phyloP scores from a whole-genome alignment of 1,140 invertebrate genomes.

The Caerostris extrusa region DNA sequence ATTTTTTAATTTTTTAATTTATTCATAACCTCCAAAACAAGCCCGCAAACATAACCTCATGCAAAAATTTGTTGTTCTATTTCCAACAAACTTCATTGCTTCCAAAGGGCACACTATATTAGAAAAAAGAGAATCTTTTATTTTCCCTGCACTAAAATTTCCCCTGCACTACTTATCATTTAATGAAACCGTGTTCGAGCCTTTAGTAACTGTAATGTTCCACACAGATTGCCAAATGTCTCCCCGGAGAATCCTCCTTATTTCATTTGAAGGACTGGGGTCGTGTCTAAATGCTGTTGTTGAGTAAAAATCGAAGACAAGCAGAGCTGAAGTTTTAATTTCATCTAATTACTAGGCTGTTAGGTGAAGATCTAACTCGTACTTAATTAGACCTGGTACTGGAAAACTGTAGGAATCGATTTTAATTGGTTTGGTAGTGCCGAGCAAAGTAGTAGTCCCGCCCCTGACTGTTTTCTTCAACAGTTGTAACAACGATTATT shows the following conservation, averaged over 20 bases:
- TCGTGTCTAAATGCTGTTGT: not conserved
- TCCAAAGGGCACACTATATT: too few relatives aligned
- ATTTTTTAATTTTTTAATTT: too few relatives aligned
- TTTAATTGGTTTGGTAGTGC: constrained; percentile 44
- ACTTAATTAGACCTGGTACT: constrained; percentile 37
- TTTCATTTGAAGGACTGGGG: not conserved
- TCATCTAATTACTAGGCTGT: constrained; percentile 57
- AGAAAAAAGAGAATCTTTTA: too few relatives aligned
- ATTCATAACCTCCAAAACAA: too few relatives aligned
- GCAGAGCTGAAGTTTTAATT: constrained; percentile 40
- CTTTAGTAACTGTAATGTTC: not conserved
- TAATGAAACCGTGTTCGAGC: not conserved
- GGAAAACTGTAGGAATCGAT: constrained; percentile 39
- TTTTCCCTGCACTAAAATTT: not conserved
- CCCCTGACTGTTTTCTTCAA: constrained; percentile 4
- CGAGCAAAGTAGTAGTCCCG: constrained; percentile 10
- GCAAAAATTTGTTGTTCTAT: too few relatives aligned
- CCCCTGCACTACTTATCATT: not conserved
- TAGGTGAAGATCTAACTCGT: constrained; percentile 39
- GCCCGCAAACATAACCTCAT: too few relatives aligned
- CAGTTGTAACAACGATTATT: not conserved
- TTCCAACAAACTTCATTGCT: too few relatives aligned
- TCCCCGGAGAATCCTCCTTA: not conserved
- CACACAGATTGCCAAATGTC: not conserved
- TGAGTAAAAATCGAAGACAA: constrained; percentile 1